Percentiles rank a stretch among this genome's conserved stretches.
phyloP scores from a whole-genome alignment of 2,113 vertebrate species.

The Oncorhynchus keta region DNA sequence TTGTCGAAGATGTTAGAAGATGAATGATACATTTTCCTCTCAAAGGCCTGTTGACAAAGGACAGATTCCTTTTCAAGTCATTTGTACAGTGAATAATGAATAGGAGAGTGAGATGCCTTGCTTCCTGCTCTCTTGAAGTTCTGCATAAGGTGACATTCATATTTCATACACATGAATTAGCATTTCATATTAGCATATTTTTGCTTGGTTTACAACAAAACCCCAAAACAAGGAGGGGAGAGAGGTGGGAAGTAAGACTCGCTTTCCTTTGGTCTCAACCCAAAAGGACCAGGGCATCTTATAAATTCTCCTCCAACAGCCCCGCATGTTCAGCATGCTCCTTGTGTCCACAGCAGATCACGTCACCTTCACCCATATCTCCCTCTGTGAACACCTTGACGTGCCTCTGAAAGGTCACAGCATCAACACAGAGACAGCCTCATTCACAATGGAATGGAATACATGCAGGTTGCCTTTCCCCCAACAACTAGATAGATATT shows the following conservation, averaged over 20 bases:
- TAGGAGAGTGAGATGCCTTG: slow-evolving; percentile 11
- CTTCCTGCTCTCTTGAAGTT: slow-evolving; percentile 23
- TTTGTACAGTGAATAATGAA: slow-evolving; percentile 38
- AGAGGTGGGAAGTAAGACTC: not conserved
- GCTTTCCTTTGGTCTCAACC: not conserved
- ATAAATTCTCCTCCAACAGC: too few species aligned
- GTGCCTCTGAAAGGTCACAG: slow-evolving; percentile 40
- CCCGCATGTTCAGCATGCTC: not conserved
- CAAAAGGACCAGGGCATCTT: too few species aligned
- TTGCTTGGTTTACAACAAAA: slow-evolving; percentile 13
- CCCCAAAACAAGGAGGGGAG: slow-evolving; percentile 17
- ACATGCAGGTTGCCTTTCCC: slow-evolving; percentile 15
- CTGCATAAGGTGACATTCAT: slow-evolving; percentile 11
- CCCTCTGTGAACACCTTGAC: slow-evolving; percentile 24
- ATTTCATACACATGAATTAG: slow-evolving; percentile 37
- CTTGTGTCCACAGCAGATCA: not conserved
- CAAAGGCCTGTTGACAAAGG: slow-evolving; percentile 16
- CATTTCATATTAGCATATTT: slow-evolving; percentile 25
- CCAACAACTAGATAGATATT: not conserved
- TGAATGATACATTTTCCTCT: slow-evolving; percentile 11
- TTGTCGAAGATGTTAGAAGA: slow-evolving; percentile 17
- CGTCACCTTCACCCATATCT: not conserved
- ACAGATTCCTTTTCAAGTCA: slow-evolving; percentile 20
- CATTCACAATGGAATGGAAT: slow-evolving; percentile 5
- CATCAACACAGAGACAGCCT: not conserved